phyloP scores from a whole-genome alignment of 2,797 vertebrate genomes.

The Adrianichthys oophorus region DNA sequence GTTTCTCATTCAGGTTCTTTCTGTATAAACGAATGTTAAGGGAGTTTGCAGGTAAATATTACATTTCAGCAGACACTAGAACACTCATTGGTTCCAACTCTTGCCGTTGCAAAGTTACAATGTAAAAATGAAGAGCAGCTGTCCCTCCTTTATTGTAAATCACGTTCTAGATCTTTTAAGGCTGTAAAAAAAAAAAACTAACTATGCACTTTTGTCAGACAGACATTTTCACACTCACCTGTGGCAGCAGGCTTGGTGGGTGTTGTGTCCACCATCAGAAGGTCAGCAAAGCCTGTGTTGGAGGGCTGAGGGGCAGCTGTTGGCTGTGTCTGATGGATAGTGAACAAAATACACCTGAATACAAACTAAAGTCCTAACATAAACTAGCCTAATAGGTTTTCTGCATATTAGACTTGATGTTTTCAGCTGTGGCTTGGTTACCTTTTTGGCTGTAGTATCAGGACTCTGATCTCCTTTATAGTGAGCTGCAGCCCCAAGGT shows the following conservation, averaged over 20 bases:
- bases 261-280: slow-evolving; percentile 85
- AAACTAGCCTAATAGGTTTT: neutral
- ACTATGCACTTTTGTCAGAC: no score
- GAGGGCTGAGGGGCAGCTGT: slow-evolving; percentile 79
- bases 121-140: no score
- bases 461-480: slow-evolving; percentile 89
- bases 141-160: no score
- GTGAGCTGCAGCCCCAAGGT: slow-evolving; percentile 92
- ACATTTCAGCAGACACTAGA: slow-evolving; percentile 3
- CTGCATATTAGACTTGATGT: neutral
- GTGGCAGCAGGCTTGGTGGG: slow-evolving; percentile 72
- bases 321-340: slow-evolving; percentile 73
- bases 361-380: neutral
- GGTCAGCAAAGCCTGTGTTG: slow-evolving; percentile 83
- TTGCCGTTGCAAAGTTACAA: neutral
- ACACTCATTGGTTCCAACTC: slow-evolving; percentile 8
- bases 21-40: slow-evolving; percentile 11
- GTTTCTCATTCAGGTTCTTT: slow-evolving; percentile 12
- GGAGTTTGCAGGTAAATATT: neutral
- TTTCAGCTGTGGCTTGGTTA: slow-evolving; percentile 34
- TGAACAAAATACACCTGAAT: slow-evolving; percentile 5
- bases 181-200: no score
- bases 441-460: slow-evolving; percentile 79
- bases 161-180: no score
- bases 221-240: slow-evolving; percentile 70